phyloP scores from a whole-genome alignment of 2,888 invertebrate genomes.

The Oscheius sp. region DNA sequence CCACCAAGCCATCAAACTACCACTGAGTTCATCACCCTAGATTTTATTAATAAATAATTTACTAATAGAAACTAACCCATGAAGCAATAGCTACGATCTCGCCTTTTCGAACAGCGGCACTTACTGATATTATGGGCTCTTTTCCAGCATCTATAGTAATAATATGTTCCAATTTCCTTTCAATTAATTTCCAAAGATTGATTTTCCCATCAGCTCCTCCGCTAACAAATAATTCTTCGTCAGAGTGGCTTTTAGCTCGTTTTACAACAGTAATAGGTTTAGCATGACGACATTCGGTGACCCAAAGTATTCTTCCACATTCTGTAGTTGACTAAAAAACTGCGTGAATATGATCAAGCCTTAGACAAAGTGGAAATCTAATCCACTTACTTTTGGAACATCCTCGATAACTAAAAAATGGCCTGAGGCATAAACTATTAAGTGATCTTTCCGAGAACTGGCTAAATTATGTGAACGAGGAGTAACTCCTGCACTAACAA shows the following conservation, averaged over 20 bases:
- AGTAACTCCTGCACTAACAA: constrained; percentile 49
- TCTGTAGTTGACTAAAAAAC: not conserved
- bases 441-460: constrained; percentile 33
- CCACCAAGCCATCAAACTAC: constrained; percentile 27
- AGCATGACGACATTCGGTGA: constrained; percentile 40
- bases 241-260: constrained; percentile 36
- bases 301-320: not conserved
- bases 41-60: not conserved
- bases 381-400: constrained; percentile 40
- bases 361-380: no score
- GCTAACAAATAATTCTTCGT: constrained; percentile 31
- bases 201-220: constrained; percentile 38
- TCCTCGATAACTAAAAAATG: constrained; percentile 48
- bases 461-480: constrained; percentile 54
- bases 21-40: constrained; percentile 18
- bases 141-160: constrained; percentile 10
- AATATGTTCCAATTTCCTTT: constrained; percentile 16
- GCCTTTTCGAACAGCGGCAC: not conserved
- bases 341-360: not conserved
- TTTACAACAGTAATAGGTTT: constrained; percentile 49
- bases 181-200: constrained; percentile 39
- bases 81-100: constrained; percentile 14
- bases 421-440: constrained; percentile 50
- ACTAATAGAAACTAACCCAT: constrained; percentile 12
- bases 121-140: constrained; percentile 6